These are phyloP conservation scores for Microchrysa polita DNA, from an alignment of 2,888 invertebrate genomes.

Conservation along the genomic window DNA sequence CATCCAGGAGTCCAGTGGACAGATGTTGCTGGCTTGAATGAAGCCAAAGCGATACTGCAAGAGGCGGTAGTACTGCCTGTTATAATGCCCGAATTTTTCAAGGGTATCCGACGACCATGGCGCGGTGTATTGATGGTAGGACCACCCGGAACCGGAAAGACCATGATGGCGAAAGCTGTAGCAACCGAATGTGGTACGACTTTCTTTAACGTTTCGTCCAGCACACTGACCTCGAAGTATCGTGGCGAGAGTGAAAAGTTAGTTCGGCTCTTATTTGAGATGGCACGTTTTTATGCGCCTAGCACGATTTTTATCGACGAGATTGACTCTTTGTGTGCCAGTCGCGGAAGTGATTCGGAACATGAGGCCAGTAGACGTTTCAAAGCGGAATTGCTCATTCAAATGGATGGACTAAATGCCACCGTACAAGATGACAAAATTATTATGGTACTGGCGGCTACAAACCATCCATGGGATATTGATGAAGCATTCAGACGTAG, in stretches of 20 bases:
- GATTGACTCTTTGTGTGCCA: constrained; percentile 86
- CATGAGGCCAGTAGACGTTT: constrained; percentile 87
- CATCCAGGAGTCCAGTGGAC: constrained; percentile 86
- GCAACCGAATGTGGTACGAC: constrained; percentile 90
- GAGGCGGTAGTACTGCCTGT: constrained; percentile 89
- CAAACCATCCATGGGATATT: constrained; percentile 92
- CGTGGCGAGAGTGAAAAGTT: constrained; percentile 92
- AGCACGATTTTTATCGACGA: constrained; percentile 92
- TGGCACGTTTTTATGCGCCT: constrained; percentile 89
- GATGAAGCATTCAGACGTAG: constrained; percentile 87
- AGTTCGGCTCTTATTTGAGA: constrained; percentile 85
- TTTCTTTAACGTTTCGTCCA: constrained; percentile 88
- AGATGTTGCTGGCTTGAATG: constrained; percentile 77
- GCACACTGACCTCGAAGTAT: constrained; percentile 87
- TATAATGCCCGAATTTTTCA: constrained; percentile 89
- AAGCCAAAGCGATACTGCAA: constrained; percentile 80
- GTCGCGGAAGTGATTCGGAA: constrained; percentile 84
- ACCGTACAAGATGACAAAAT: constrained; percentile 72
- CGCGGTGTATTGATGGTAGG: constrained; percentile 64
- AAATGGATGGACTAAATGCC: constrained; percentile 87
- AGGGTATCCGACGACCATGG: constrained; percentile 86
- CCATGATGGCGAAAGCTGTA: constrained; percentile 84
- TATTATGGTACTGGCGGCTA: constrained; percentile 90
- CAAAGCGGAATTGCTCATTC: constrained; percentile 87
- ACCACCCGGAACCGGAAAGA: constrained; percentile 81